Conservation (phyloP, 2,797 vertebrate genomes). For the Sebastes trivittatus region DNA sequence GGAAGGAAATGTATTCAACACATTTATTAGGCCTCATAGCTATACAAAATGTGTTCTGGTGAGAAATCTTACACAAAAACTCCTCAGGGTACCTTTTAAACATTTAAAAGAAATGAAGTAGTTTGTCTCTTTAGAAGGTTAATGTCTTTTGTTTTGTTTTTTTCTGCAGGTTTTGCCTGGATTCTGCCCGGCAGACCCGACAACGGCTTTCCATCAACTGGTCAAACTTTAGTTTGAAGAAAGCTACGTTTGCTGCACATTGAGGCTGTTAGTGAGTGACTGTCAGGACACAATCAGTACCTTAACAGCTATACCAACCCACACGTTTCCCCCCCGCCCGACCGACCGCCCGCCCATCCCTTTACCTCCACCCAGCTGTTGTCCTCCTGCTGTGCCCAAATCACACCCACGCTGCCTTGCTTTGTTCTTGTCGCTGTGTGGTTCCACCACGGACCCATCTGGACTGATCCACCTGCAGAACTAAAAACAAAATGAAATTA, state of each 20-base stretch:
- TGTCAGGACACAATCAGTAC: constrained; percentile 79
- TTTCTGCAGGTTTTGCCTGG: constrained; percentile 92
- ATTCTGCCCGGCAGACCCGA: constrained; percentile 96
- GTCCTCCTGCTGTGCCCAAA: constrained; percentile 87
- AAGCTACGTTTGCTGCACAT: constrained; percentile 95
- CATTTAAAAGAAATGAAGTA: neutral
- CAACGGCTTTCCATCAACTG: constrained; percentile 99
- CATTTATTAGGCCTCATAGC: neutral
- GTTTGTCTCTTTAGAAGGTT: neutral
- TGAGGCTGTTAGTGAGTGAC: constrained; percentile 80
- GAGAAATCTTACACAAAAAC: neutral
- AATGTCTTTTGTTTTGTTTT: neutral
- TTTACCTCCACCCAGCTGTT: constrained; percentile 70
- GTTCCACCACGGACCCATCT: constrained; percentile 82
- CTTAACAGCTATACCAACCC: constrained; percentile 61
- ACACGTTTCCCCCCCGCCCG: neutral
- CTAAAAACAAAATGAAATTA: constrained; percentile 64
- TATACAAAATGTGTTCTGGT: neutral
- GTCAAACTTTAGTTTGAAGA: constrained; percentile 99
- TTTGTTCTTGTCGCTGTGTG: constrained; percentile 86
- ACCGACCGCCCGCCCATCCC: neutral
- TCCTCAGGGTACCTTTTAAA: neutral
- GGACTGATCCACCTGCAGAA: constrained; percentile 86
- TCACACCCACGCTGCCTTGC: constrained; percentile 89
- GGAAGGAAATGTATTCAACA: neutral